Percentiles rank a stretch among this genome's conserved stretches.
Evolutionary conservation across 2,888 invertebrate species (phyloP).

Genomic region (Ephialtes manifestator): DNA sequence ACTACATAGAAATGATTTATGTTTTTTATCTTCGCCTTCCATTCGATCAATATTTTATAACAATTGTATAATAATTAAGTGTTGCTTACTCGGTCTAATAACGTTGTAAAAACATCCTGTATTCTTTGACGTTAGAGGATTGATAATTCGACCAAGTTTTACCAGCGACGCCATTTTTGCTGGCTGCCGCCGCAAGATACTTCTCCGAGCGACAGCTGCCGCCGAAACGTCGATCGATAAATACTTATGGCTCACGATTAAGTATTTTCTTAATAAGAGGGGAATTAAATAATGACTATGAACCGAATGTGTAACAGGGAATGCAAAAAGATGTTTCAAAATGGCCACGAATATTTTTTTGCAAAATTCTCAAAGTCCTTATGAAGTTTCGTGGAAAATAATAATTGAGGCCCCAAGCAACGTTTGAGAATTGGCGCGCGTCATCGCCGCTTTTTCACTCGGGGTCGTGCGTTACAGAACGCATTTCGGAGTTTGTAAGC

Average conservation of each 20-base stretch:
- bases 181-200: conserved; percentile 17
- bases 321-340: neutral
- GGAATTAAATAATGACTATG: neutral
- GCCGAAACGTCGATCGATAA: conserved; percentile 19
- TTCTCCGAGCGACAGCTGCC: conserved; percentile 2
- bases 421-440: conserved; percentile 18
- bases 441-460: conserved; percentile 20
- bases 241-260: neutral
- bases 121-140: conserved; percentile 65
- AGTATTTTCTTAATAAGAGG: neutral
- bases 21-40: neutral
- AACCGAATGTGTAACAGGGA: neutral
- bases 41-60: neutral
- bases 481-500: neutral
- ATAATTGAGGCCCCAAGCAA: conserved; percentile 11
- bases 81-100: conserved; percentile 71
- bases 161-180: conserved; percentile 72
- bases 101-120: conserved; percentile 64
- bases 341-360: neutral
- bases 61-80: neutral
- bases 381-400: neutral
- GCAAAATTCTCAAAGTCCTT: neutral
- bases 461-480: neutral
- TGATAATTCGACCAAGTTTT: conserved; percentile 65
- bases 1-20: neutral